phyloP scores from a whole-genome alignment of 2,113 vertebrate genomes.

The Rousettus leschenaultii region DNA sequence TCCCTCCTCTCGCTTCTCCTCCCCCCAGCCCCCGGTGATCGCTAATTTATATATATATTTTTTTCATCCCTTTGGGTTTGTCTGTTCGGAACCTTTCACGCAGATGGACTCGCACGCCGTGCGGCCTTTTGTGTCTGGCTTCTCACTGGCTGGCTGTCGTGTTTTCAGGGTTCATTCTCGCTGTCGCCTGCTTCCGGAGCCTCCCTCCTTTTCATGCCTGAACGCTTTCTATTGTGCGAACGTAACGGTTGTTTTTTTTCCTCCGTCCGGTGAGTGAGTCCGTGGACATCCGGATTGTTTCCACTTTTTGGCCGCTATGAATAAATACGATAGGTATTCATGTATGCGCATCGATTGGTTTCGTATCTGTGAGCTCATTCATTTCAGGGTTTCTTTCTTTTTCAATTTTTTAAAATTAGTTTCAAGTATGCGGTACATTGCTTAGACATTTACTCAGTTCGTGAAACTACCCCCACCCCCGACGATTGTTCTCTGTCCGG shows the following conservation, averaged over 20 bases:
- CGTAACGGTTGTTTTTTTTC: not conserved
- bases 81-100: not conserved
- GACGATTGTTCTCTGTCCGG: too few species aligned
- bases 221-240: too few species aligned
- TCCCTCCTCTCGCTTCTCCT: not conserved
- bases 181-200: too few species aligned
- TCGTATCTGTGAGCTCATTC: not conserved
- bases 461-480: too few species aligned
- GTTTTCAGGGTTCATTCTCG: not conserved
- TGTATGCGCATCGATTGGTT: not conserved
- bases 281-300: not conserved
- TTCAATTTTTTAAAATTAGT: too few species aligned
- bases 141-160: not conserved
- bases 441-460: too few species aligned
- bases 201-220: not conserved
- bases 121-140: not conserved
- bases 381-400: not conserved
- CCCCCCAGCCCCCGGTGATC: too few species aligned
- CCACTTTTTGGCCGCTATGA: not conserved
- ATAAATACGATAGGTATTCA: not conserved
- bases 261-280: not conserved
- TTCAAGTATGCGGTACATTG: too few species aligned
- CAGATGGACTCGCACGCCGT: not conserved
- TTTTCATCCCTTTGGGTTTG: not conserved
- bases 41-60: not conserved